Base-by-base conservation (phyloP, 1,140 invertebrate species). In the Kradibia gibbosae region DNA sequence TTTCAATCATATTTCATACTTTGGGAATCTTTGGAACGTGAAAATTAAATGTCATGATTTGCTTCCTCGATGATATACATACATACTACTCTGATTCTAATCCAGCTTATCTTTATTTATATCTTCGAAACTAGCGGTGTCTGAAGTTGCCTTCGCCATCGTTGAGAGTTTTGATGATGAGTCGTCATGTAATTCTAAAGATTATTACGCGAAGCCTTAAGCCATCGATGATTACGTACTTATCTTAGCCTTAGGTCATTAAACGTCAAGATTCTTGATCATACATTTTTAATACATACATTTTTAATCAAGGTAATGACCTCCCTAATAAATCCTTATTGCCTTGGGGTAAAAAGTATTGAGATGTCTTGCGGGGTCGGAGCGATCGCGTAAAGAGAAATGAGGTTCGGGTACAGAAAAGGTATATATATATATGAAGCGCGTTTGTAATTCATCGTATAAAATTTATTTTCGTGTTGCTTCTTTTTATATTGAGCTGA, bases 1-100 rank as follows among this genome's bases (percentile, higher is more conserved):
- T 82, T 82, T 82, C 81, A 82, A 82, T 82, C 76, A 79, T 71
- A 82, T 82, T 77, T 82, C 81, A 79, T 82, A 79, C 70, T 60
- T 70, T 17, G 70, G 55, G 70, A 57, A 67, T 78, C 81, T 25
- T 74, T 82, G 67, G 70, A 82, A 70, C 20, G 71, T 25, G 70
- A 71, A 82, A 82, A 82, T 82, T 76, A 82, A 82, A 82, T 67
- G 81, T 79, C 76, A 75, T 76, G 75, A 34, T 77, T 71, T 81
- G 11, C 45, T 57, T n/a, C 22, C 3, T 36, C 48, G 76, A 36
- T 34, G n/a, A 62, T 36, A 22, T 48, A 48, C 53, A 15, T 48
- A 42, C 65, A 36, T 10, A 36, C 8, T 72, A 60, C 39, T 60
- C 74, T 77, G 76, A 82, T 76, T 70, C 70, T 82, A 75, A 82